Evolutionary conservation across 1,140 invertebrate genomes (phyloP).

Genomic region (Anastrepha ludens): DNA sequence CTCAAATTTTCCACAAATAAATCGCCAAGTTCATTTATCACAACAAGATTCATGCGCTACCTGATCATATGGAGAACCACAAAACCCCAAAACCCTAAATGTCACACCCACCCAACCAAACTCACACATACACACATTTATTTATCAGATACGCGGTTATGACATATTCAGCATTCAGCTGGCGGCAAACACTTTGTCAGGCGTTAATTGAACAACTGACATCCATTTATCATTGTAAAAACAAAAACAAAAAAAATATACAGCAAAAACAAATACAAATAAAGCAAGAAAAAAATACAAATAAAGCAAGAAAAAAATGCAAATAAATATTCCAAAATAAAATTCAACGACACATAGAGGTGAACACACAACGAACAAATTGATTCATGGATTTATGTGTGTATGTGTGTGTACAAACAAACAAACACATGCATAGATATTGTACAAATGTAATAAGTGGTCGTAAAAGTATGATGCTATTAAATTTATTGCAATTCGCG

Average conservation of each 20-base stretch:
- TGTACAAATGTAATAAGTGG: neutral
- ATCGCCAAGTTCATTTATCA: too few relatives aligned
- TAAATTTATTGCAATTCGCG: neutral
- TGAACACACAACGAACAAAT: neutral
- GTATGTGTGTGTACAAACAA: neutral
- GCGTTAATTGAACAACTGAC: slow-evolving; percentile 54
- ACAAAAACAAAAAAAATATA: neutral
- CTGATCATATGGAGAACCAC: too few relatives aligned
- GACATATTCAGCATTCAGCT: neutral
- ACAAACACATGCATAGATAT: neutral
- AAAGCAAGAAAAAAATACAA: neutral
- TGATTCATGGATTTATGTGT: too few relatives aligned
- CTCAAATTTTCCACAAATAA: too few relatives aligned
- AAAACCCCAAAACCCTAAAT: too few relatives aligned
- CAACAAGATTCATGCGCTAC: too few relatives aligned
- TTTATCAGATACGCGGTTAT: slow-evolving; percentile 22
- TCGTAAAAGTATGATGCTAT: neutral
- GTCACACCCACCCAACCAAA: neutral
- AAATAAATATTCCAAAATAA: neutral
- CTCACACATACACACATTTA: neutral
- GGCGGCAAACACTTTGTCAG: slow-evolving; percentile 37
- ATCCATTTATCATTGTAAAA: slow-evolving; percentile 33
- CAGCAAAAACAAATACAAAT: neutral
- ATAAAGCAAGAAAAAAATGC: neutral
- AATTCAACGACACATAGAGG: neutral